phyloP scores from a whole-genome alignment of 2,888 invertebrate genomes.

The Harpalus rufipes region DNA sequence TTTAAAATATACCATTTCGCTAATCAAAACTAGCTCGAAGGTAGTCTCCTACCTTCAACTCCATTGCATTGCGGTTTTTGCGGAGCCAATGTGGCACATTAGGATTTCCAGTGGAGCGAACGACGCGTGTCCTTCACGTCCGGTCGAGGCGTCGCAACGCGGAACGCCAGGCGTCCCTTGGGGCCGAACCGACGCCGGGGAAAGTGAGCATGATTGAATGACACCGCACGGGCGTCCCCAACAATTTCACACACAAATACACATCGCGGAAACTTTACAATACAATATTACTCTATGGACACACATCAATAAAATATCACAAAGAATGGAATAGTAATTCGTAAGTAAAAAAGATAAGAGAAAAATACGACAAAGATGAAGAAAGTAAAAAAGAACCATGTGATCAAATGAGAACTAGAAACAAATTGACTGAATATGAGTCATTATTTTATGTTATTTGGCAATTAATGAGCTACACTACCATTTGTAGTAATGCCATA shows the following conservation, averaged over 20 bases:
- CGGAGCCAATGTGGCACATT: neutral
- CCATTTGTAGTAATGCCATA: too few relatives aligned
- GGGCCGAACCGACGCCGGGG: conserved; percentile 9
- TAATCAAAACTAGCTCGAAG: too few relatives aligned
- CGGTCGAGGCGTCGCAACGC: conserved; percentile 4
- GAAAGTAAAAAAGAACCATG: neutral
- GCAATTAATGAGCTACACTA: too few relatives aligned
- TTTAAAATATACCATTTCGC: too few relatives aligned
- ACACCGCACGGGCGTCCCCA: neutral
- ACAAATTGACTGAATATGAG: neutral
- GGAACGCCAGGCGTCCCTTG: conserved; percentile 2
- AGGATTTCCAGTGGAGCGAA: neutral
- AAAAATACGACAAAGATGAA: neutral
- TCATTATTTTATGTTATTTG: neutral
- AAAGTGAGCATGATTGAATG: conserved; percentile 35
- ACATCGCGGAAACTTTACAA: neutral
- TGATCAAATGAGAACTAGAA: too few relatives aligned
- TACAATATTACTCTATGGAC: neutral
- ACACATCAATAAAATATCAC: conserved; percentile 3
- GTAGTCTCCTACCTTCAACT: too few relatives aligned
- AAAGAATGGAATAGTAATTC: neutral
- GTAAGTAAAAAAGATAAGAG: neutral
- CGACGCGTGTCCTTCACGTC: neutral
- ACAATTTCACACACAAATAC: neutral
- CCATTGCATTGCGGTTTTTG: neutral